These are phyloP conservation scores for Arizona elegans DNA, from an alignment of 2,113 vertebrate species.

Conservation along the genomic window DNA sequence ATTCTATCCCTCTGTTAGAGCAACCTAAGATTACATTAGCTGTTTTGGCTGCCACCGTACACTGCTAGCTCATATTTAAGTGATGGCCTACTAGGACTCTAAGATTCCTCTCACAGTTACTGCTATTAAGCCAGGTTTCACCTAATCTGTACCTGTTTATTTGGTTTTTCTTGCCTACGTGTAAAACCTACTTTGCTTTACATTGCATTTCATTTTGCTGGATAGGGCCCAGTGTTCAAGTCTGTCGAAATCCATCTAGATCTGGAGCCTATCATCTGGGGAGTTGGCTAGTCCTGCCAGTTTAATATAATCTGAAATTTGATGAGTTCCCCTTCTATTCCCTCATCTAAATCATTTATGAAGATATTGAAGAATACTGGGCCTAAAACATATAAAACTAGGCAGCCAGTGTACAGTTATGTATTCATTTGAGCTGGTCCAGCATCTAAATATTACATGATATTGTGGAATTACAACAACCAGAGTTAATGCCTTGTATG, in stretches of 20 bases:
- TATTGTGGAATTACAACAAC: neutral
- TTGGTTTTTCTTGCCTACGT: neutral
- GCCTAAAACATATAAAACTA: neutral
- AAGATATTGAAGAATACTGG: neutral
- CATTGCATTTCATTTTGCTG: neutral
- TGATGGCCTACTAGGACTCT: neutral
- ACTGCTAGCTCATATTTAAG: neutral
- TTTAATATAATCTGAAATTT: neutral
- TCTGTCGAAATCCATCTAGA: neutral
- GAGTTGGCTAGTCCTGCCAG: neutral
- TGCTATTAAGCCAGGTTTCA: neutral
- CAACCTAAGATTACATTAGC: neutral
- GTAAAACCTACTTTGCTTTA: neutral
- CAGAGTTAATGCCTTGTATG: neutral
- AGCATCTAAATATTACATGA: neutral
- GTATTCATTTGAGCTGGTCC: neutral
- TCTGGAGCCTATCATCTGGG: neutral
- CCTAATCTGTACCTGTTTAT: neutral
- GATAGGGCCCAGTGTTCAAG: neutral
- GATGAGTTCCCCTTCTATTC: neutral
- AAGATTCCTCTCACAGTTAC: neutral
- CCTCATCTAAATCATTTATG: neutral
- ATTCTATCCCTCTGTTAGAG: neutral
- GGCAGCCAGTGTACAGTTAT: neutral
- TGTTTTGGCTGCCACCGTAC: neutral